Evolutionary conservation across 2,888 invertebrate genomes (phyloP), one percentile per base, ranked within the genome.

Genomic region (Aphrophora alni): DNA sequence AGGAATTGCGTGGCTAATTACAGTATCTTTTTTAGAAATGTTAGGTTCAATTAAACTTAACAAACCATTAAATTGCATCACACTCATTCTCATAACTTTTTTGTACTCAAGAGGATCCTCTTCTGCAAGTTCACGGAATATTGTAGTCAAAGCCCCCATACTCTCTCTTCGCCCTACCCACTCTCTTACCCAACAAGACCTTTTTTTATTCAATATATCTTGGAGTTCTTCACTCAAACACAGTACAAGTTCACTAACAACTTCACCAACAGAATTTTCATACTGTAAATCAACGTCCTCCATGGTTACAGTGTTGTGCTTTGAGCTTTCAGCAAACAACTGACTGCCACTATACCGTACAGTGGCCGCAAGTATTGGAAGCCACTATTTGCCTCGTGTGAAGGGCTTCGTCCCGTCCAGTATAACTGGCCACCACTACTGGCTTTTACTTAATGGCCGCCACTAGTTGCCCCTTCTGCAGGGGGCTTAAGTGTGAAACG

Each of bases 21-120:
- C 33, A 33, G 33, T 33, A 33, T 33, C 33, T 5, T 8, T 3
- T 70, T 70, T 70, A 70, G 17, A 25, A 21, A 14, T 24, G 25
- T 70, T 70, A 4, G n/a, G 17, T 70, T 70, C 25, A 70, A 70
- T 70, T 70, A 70, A 70, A 70, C 27, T 70, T 8, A 70, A 70
- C 71, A 70, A 24, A 2, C 21, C 17, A 27, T 70, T 70, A 24
- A 70, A 74, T 74, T 74, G 33, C 26, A 26, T 28, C 76, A 76
- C 68, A 59, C 76, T 76, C 76, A 76, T 59, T 68, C 76, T 76
- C 59, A 76, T 76, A 59, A 59, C 26, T 76, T 26, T 51, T n/a
- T 68, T 76, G 68, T 76, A 76, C 25, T 76, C 76, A n/a, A 27
- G 26, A 76, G 76, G 76, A 76, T 76, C 76, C 27, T 75, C 75